These are phyloP conservation scores for Cephalopachus bancanus DNA, from an alignment of 2,797 vertebrate genomes.

Conservation along the genomic window DNA sequence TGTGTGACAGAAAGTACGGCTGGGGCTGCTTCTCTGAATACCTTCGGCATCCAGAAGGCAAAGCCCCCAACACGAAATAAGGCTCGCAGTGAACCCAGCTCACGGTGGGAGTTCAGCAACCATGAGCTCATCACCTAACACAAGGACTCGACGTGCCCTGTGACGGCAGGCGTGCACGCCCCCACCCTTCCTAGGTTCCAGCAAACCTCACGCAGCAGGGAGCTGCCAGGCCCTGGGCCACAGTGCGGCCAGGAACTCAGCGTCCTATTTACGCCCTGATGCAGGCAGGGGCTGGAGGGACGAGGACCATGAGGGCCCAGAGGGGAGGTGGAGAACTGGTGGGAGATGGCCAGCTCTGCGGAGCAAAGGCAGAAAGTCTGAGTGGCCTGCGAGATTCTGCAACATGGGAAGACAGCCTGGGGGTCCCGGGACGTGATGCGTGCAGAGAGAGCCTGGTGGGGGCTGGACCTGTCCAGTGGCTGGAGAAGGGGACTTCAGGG, in stretches of 20 bases:
- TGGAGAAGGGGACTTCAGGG: neutral
- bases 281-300: neutral
- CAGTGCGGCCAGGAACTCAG: neutral
- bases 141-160: neutral
- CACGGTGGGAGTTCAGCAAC: neutral
- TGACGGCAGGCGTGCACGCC: neutral
- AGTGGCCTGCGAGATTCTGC: neutral
- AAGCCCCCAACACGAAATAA: neutral
- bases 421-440: too few relatives aligned
- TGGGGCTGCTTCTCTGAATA: neutral
- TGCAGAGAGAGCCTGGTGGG: neutral
- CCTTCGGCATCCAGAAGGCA: neutral
- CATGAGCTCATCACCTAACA: accelerated
- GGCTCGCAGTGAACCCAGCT: neutral
- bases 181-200: too few relatives aligned
- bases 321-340: neutral
- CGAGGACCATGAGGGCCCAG: neutral
- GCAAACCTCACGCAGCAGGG: neutral
- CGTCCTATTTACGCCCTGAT: neutral
- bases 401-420: neutral
- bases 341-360: neutral
- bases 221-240: neutral
- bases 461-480: neutral
- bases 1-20: accelerated
- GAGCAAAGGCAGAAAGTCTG: neutral